phyloP scores from a whole-genome alignment of 2,888 invertebrate genomes.

The Ectobius pallidus region DNA sequence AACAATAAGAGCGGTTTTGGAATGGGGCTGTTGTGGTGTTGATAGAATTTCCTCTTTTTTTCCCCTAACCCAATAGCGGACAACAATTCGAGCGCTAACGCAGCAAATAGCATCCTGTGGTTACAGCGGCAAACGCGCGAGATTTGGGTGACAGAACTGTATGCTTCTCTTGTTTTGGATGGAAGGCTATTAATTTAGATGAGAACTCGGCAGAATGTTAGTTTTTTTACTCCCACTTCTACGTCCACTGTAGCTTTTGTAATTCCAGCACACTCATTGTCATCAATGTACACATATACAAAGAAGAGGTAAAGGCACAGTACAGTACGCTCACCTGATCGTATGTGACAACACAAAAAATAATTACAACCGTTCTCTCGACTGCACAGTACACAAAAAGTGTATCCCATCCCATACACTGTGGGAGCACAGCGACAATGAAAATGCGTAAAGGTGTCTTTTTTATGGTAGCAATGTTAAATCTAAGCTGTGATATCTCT shows the following conservation, averaged over 20 bases:
- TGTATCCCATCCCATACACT: no score
- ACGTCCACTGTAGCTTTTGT: neutral
- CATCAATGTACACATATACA: neutral
- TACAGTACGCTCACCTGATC: neutral
- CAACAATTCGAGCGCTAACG: no score
- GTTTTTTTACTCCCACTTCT: neutral
- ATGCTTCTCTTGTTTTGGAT: neutral
- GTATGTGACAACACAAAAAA: neutral
- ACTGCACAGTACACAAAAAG: neutral
- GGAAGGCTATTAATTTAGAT: constrained; percentile 6
- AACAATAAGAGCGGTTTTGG: no score
- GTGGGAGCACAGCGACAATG: no score
- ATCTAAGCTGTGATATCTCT: no score
- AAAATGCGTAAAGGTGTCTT: no score
- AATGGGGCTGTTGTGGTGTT: no score
- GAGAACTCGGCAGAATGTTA: neutral
- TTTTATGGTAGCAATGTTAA: no score
- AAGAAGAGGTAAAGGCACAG: neutral
- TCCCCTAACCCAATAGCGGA: no score
- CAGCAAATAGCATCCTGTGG: neutral
- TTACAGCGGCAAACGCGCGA: neutral
- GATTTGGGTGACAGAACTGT: neutral
- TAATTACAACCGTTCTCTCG: neutral
- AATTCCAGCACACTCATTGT: neutral
- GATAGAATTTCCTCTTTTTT: no score